Percentiles rank a stretch among this genome's conserved stretches.
Conservation (phyloP, 2,888 invertebrate species). For the Leistus spinibarbis region DNA sequence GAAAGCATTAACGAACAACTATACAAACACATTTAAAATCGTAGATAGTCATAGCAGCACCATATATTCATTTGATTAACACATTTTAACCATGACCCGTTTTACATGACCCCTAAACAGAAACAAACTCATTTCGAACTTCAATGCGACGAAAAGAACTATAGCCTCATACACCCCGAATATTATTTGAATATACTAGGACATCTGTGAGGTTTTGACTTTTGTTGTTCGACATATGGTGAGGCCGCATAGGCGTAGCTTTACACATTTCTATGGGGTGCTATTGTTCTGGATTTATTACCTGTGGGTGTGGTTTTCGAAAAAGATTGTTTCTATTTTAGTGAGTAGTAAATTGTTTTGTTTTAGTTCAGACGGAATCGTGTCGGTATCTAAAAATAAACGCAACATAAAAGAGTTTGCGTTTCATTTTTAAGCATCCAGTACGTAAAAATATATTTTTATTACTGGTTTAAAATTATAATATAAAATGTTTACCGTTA, state of each 20-base stretch:
- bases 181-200: neutral
- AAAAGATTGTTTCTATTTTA: neutral
- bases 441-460: neutral
- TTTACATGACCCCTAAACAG: neutral
- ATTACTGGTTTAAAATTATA: too few relatives aligned
- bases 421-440: neutral
- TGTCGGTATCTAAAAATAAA: neutral
- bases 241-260: neutral
- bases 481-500: too few relatives aligned
- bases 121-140: neutral
- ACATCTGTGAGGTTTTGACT: neutral
- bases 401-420: neutral
- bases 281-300: neutral
- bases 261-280: neutral
- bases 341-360: neutral
- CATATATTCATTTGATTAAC: neutral
- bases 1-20: neutral
- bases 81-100: neutral
- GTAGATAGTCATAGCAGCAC: neutral
- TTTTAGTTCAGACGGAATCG: neutral
- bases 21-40: neutral
- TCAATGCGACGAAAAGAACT: neutral
- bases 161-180: neutral
- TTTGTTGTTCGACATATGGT: neutral
- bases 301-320: neutral